These are phyloP conservation scores for Hozukius guyotensis DNA, from an alignment of 2,797 vertebrate species.

Conservation along the genomic window DNA sequence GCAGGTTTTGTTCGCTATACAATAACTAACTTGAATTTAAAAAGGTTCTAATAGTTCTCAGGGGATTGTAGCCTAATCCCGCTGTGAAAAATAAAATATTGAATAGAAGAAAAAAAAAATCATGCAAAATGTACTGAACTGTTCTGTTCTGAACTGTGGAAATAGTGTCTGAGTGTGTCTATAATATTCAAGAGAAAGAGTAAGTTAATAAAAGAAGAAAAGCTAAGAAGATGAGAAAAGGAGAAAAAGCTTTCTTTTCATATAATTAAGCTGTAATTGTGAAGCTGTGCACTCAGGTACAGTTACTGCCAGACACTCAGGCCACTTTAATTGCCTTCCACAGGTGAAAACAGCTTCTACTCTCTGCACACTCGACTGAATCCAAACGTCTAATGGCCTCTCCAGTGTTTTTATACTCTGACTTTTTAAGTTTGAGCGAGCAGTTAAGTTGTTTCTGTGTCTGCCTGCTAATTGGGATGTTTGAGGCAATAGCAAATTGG, in stretches of 20 bases:
- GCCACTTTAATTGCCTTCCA: conserved; percentile 49
- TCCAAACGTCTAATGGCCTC: conserved; percentile 41
- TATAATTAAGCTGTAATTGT: conserved; percentile 27
- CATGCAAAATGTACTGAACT: neutral
- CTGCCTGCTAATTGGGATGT: conserved; percentile 59
- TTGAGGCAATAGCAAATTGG: conserved; percentile 38
- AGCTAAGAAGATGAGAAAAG: neutral
- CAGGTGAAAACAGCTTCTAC: conserved; percentile 38
- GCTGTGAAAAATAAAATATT: neutral
- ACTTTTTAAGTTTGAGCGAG: conserved; percentile 40
- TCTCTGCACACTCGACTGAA: conserved; percentile 30
- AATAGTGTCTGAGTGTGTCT: neutral
- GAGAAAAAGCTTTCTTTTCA: neutral
- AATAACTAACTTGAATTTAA: neutral
- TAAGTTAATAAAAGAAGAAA: neutral
- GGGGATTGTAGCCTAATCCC: neutral
- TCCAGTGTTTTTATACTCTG: conserved; percentile 24
- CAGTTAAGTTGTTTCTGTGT: conserved; percentile 32
- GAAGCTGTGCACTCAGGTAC: conserved; percentile 14
- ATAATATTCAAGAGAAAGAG: neutral
- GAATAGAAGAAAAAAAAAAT: neutral
- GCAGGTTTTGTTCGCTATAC: neutral
- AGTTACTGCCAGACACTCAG: conserved; percentile 31
- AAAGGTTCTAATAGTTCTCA: neutral
- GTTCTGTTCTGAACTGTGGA: neutral